Conservation (phyloP, 1,140 invertebrate genomes). For the Scaptomyza hsui region DNA sequence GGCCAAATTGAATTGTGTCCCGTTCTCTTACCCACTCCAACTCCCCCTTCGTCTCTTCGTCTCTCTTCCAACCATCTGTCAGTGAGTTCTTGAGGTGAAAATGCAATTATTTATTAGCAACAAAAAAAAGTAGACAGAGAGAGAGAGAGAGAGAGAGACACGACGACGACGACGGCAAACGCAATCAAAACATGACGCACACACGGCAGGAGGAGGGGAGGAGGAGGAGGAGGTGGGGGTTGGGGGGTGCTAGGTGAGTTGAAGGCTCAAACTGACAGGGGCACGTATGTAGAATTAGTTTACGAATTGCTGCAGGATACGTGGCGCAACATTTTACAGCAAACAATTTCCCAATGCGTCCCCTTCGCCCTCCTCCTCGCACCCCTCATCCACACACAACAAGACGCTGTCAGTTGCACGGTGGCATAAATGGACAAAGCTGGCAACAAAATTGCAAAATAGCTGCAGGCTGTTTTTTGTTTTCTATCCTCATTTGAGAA, state of each 20-base stretch:
- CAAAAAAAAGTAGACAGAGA: constrained; percentile 16
- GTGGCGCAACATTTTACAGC: constrained; percentile 78
- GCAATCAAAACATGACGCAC: constrained; percentile 69
- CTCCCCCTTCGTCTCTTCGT: not conserved
- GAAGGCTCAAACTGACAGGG: constrained; percentile 59
- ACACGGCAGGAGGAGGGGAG: constrained; percentile 18
- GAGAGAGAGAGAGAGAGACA: constrained; percentile 4
- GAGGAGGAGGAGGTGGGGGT: not conserved
- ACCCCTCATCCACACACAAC: not conserved
- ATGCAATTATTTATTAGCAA: constrained; percentile 79
- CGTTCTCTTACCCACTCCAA: constrained; percentile 8
- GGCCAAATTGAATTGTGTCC: constrained; percentile 76
- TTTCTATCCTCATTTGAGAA: not conserved
- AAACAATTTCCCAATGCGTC: constrained; percentile 56
- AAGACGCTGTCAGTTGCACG: constrained; percentile 31
- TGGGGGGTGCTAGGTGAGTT: not conserved
- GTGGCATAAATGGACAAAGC: constrained; percentile 21
- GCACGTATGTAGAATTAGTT: constrained; percentile 82
- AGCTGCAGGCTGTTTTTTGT: constrained; percentile 1
- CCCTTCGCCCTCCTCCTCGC: not conserved
- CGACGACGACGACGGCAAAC: constrained; percentile 36
- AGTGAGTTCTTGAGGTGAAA: constrained; percentile 79
- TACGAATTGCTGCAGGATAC: constrained; percentile 81
- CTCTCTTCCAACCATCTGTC: constrained; percentile 53
- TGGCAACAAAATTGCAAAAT: not conserved